These are phyloP conservation scores for Apostichopus japonicus DNA, from an alignment of 35 echinoderm and acorn worm species.

Conservation along the genomic window DNA sequence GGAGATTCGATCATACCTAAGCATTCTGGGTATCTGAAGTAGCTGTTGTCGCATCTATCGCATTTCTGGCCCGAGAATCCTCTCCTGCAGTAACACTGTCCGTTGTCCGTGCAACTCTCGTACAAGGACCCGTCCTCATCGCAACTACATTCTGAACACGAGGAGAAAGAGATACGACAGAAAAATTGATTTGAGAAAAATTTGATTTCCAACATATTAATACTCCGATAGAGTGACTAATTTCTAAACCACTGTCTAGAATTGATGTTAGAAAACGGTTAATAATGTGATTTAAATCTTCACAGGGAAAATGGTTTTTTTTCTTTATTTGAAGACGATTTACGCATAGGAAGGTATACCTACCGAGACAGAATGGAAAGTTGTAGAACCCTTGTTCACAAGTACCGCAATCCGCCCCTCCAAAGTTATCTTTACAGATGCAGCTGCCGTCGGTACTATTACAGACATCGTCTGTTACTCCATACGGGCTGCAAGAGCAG, in stretches of 20 bases:
- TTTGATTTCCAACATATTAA: too few species aligned
- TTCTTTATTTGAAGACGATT: too few species aligned
- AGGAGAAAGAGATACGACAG: too few species aligned
- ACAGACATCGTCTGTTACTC: slow-evolving; percentile 70
- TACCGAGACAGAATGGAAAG: slow-evolving; percentile 73
- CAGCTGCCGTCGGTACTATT: slow-evolving; percentile 71
- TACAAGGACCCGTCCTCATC: slow-evolving; percentile 50
- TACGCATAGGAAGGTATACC: not conserved
- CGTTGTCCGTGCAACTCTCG: slow-evolving; percentile 66
- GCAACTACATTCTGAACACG: slow-evolving; percentile 76
- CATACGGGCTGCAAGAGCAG: slow-evolving; percentile 73
- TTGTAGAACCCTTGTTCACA: slow-evolving; percentile 81
- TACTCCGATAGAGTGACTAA: too few species aligned
- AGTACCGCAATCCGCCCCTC: slow-evolving; percentile 57
- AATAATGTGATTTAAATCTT: too few species aligned
- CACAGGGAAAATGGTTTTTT: too few species aligned
- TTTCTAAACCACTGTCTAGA: too few species aligned
- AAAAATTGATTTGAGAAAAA: too few species aligned
- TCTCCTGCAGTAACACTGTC: slow-evolving; percentile 79
- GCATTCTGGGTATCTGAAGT: slow-evolving; percentile 87
- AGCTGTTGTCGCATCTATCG: slow-evolving; percentile 77
- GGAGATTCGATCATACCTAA: slow-evolving; percentile 63
- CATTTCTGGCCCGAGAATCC: slow-evolving; percentile 81
- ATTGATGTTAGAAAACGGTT: too few species aligned
- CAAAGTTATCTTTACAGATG: slow-evolving; percentile 84